Evolutionary conservation across 2,113 vertebrate species (phyloP).

Genomic region (Butorides virescens): DNA sequence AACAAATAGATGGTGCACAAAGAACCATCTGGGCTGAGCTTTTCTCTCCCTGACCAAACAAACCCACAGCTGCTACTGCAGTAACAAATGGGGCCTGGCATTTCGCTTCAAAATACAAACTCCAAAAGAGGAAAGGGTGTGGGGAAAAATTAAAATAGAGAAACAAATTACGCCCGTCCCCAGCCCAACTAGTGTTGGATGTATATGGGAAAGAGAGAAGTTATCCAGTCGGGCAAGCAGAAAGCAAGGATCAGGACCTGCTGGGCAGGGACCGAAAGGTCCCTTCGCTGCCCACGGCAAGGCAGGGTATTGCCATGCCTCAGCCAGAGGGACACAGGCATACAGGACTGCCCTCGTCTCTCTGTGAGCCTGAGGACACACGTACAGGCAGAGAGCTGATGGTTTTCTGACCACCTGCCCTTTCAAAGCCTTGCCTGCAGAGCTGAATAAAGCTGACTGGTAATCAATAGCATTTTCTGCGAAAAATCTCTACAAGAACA

Average conservation of each 20-base stretch:
- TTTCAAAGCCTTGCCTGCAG: background rate
- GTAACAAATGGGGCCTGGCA: background rate
- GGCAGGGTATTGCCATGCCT: background rate
- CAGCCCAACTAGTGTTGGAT: background rate
- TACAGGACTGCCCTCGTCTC: background rate
- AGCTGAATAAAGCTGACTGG: background rate
- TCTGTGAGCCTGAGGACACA: background rate
- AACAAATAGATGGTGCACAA: conserved; percentile 16
- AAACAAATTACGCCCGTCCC: background rate
- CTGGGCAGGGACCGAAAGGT: background rate
- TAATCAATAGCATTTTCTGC: background rate
- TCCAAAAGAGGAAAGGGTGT: background rate
- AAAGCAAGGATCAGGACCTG: background rate
- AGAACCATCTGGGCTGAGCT: conserved; percentile 47
- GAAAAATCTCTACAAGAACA: background rate
- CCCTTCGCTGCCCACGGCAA: background rate
- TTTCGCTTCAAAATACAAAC: background rate
- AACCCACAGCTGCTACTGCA: background rate
- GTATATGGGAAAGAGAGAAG: background rate
- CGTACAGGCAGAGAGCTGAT: rapidly evolving
- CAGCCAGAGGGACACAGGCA: background rate
- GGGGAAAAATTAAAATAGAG: background rate
- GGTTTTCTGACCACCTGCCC: background rate
- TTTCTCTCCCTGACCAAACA: conserved; percentile 35
- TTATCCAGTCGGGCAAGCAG: background rate